Percentiles rank a stretch among this genome's conserved stretches.
Evolutionary conservation across 2,797 vertebrate species (phyloP).

Genomic region (Rallus crepitans): DNA sequence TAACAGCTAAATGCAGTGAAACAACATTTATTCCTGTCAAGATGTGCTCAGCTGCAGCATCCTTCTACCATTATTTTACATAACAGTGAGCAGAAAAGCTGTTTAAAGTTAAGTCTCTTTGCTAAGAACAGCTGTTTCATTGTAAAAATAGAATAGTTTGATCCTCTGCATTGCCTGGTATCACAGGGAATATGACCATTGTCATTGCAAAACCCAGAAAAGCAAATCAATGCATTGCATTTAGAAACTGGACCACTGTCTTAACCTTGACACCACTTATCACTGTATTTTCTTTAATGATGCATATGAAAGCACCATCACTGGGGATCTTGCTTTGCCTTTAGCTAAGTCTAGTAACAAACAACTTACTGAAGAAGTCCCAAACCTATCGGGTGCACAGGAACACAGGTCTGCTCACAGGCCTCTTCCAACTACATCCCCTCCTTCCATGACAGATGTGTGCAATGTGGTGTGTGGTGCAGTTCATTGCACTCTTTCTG

Average conservation of each 20-base stretch:
- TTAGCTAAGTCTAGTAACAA: not conserved
- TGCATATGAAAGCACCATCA: not conserved
- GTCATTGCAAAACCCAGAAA: not conserved
- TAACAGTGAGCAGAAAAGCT: not conserved
- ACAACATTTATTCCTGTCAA: not conserved
- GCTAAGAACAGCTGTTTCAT: not conserved
- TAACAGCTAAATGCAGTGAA: not conserved
- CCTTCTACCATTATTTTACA: not conserved
- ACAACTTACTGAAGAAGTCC: not conserved
- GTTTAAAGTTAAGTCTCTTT: not conserved
- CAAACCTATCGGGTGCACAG: not conserved
- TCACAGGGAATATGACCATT: not conserved
- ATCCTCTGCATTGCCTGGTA: not conserved
- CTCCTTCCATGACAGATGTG: fast-evolving
- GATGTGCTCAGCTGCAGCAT: not conserved
- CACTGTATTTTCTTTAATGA: not conserved
- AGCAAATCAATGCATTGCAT: not conserved
- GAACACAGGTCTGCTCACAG: not conserved
- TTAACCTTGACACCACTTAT: not conserved
- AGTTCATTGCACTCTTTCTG: not conserved
- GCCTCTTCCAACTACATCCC: not conserved
- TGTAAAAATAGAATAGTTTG: not conserved
- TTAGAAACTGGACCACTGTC: not conserved
- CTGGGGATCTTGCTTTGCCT: not conserved
- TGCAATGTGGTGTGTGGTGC: fast-evolving